Evolutionary conservation across 2,888 invertebrate species (phyloP).

Genomic region (Cremastinae sp.): DNA sequence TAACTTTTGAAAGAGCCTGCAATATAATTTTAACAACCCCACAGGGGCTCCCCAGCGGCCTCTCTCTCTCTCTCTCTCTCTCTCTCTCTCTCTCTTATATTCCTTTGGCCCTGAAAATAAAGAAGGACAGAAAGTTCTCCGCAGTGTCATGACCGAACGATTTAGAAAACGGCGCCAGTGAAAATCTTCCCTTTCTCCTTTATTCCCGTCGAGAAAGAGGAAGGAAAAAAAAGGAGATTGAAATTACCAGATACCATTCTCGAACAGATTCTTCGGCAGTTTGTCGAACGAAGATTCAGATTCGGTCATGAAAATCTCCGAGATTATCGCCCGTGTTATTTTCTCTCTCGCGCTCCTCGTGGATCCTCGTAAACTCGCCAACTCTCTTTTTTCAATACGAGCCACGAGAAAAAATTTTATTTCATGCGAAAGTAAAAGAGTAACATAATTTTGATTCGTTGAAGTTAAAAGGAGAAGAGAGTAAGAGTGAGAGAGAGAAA

Average conservation of each 20-base stretch:
- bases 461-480: slow-evolving; percentile 26
- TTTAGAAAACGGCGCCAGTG: slow-evolving; percentile 50
- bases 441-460: slow-evolving; percentile 11
- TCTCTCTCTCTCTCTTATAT: slow-evolving; percentile 54
- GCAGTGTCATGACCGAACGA: slow-evolving; percentile 57
- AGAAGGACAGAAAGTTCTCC: slow-evolving; percentile 10
- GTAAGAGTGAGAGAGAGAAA: slow-evolving; percentile 26
- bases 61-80: slow-evolving; percentile 13
- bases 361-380: slow-evolving; percentile 77
- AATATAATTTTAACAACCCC: slow-evolving; percentile 78
- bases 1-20: slow-evolving; percentile 69
- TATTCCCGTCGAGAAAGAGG: slow-evolving; percentile 32
- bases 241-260: background rate
- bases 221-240: slow-evolving; percentile 11
- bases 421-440: slow-evolving; percentile 19
- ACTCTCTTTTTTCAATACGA: slow-evolving; percentile 58
- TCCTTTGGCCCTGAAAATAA: slow-evolving; percentile 13
- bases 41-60: slow-evolving; percentile 43
- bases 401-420: slow-evolving; percentile 41
- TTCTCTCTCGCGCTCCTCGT: slow-evolving; percentile 70
- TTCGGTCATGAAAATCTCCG: slow-evolving; percentile 30
- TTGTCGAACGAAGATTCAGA: slow-evolving; percentile 46
- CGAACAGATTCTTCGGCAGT: slow-evolving; percentile 40
- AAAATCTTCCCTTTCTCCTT: slow-evolving; percentile 23
- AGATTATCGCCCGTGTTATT: slow-evolving; percentile 37